phyloP scores from a whole-genome alignment of 1,140 invertebrate species.

The Apis mellifera region Amel_HAv3.1 CM009945.2:6186501-6187000 shows the following conservation, averaged over 20 bases:
- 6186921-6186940: conserved; percentile 72
- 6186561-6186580: too few relatives aligned
- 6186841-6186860: conserved; percentile 66
- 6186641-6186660: too few relatives aligned
- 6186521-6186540: not conserved
- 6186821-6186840: conserved; percentile 77
- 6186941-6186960: conserved; percentile 74
- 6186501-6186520: not conserved
- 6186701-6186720: conserved; percentile 13
- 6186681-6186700: too few relatives aligned
- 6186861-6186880: conserved; percentile 9
- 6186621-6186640: too few relatives aligned
- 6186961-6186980: conserved; percentile 69
- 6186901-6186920: conserved; percentile 62
- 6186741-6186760: conserved; percentile 60
- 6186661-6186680: too few relatives aligned
- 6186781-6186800: conserved; percentile 87
- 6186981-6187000: conserved; percentile 21
- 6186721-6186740: conserved; percentile 76
- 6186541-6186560: not conserved
- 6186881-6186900: conserved; percentile 65
- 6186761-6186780: conserved; percentile 79
- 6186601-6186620: too few relatives aligned
- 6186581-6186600: too few relatives aligned
- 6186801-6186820: conserved; percentile 87